A percentile compares a stretch with the other conserved stretches of the same genome.
Evolutionary conservation across 1,140 invertebrate genomes (phyloP).

Genomic region (Leptinotarsa defecta): DNA sequence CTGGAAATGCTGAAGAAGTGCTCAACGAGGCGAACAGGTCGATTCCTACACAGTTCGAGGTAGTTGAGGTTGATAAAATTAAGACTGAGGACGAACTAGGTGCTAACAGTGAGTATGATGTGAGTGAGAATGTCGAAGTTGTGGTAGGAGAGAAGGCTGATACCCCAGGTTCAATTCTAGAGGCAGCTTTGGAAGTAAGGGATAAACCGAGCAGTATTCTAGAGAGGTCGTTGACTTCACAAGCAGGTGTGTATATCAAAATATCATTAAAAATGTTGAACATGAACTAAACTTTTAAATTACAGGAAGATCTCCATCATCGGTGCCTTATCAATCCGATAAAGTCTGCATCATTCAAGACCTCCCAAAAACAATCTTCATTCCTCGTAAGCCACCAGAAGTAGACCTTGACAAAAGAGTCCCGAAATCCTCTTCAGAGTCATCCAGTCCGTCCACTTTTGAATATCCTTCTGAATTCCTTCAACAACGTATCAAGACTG

Average conservation of each 20-base stretch:
- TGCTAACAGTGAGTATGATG: conserved; percentile 39
- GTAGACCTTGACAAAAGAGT: conserved; percentile 38
- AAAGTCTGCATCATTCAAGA: conserved; percentile 25
- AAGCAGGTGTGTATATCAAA: conserved; percentile 28
- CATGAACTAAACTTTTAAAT: not conserved
- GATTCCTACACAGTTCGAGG: conserved; percentile 12
- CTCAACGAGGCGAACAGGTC: conserved; percentile 2
- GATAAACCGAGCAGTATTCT: conserved; percentile 50
- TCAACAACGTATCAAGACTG: conserved; percentile 46
- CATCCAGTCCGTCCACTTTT: conserved; percentile 44
- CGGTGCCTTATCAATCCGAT: conserved; percentile 30
- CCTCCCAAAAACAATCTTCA: conserved; percentile 43
- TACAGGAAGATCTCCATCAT: conserved; percentile 40
- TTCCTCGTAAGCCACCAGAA: conserved; percentile 49
- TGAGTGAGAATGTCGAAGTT: conserved; percentile 44
- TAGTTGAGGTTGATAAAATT: conserved; percentile 39
- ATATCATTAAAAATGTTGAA: no score
- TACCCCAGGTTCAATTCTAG: conserved; percentile 49
- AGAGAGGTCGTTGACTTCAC: conserved; percentile 51
- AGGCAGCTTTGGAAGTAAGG: conserved; percentile 49
- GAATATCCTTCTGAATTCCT: conserved; percentile 44
- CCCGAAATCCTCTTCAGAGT: conserved; percentile 44
- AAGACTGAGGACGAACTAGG: conserved; percentile 37
- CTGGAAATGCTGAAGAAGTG: not conserved
- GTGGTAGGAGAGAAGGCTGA: conserved; percentile 39